Evolutionary conservation across 2,797 vertebrate genomes (phyloP).

Genomic region (Leuciscus waleckii): DNA sequence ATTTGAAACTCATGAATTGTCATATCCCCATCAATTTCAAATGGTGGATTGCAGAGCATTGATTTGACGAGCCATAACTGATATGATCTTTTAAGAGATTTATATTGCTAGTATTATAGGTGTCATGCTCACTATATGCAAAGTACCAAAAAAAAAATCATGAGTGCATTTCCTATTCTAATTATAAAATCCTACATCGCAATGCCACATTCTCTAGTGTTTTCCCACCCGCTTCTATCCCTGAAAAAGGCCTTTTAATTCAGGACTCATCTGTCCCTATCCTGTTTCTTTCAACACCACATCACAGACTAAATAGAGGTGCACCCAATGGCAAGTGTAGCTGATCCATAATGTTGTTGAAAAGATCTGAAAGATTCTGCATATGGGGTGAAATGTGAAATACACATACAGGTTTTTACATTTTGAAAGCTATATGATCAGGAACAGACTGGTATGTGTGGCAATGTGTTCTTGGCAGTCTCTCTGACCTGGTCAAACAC

Average conservation of each 20-base stretch:
- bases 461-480: slow-evolving; percentile 93
- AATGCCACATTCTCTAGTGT: neutral
- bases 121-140: slow-evolving; percentile 6
- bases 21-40: slow-evolving; percentile 14
- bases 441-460: slow-evolving; percentile 90
- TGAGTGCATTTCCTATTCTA: slow-evolving; percentile 1
- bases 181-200: neutral
- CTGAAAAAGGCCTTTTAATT: neutral
- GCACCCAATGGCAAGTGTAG: slow-evolving; percentile 14
- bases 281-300: neutral
- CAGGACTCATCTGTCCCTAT: neutral
- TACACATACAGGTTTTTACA: neutral
- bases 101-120: neutral
- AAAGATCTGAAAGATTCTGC: slow-evolving; percentile 46
- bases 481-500: slow-evolving; percentile 99
- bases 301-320: neutral
- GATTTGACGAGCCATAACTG: neutral
- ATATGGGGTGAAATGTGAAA: slow-evolving; percentile 41
- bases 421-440: slow-evolving; percentile 41
- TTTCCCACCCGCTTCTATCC: neutral
- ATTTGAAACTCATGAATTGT: slow-evolving; percentile 13
- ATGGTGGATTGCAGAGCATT: slow-evolving; percentile 23
- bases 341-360: slow-evolving; percentile 37
- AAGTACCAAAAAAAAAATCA: neutral
- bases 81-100: neutral